phyloP scores from a whole-genome alignment of 2,113 vertebrate species.

The Aptenodytes forsteri region DNA sequence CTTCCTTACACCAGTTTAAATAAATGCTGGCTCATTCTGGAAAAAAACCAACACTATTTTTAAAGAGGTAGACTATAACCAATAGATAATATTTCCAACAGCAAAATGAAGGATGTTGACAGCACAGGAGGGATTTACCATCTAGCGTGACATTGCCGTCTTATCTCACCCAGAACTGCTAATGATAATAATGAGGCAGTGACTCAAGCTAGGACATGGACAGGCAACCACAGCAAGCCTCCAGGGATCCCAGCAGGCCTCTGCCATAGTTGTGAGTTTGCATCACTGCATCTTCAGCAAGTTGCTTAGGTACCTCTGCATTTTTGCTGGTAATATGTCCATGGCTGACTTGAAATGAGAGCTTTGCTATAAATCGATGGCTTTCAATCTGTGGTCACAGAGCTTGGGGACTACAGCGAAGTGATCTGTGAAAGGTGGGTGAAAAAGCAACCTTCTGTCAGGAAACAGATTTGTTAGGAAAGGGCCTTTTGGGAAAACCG shows the following conservation, averaged over 20 bases:
- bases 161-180: conserved; percentile 3
- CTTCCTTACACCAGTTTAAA: background rate
- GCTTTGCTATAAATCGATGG: background rate
- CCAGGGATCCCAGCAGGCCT: background rate
- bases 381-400: background rate
- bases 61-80: background rate
- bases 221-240: background rate
- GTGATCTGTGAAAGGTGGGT: background rate
- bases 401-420: background rate
- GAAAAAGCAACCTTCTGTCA: background rate
- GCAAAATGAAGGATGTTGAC: background rate
- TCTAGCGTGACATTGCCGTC: background rate
- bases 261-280: background rate
- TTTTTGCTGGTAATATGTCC: background rate
- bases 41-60: background rate
- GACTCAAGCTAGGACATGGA: background rate
- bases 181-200: background rate
- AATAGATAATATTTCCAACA: background rate
- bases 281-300: background rate
- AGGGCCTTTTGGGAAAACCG: background rate
- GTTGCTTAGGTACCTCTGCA: background rate
- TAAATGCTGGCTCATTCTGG: background rate
- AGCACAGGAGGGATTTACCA: background rate
- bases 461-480: background rate
- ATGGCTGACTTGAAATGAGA: background rate